A percentile compares a stretch with the other conserved stretches of the same genome.
These are phyloP conservation scores for Merops nubicus DNA, from an alignment of 2,113 vertebrate genomes.

Conservation along the genomic window DNA sequence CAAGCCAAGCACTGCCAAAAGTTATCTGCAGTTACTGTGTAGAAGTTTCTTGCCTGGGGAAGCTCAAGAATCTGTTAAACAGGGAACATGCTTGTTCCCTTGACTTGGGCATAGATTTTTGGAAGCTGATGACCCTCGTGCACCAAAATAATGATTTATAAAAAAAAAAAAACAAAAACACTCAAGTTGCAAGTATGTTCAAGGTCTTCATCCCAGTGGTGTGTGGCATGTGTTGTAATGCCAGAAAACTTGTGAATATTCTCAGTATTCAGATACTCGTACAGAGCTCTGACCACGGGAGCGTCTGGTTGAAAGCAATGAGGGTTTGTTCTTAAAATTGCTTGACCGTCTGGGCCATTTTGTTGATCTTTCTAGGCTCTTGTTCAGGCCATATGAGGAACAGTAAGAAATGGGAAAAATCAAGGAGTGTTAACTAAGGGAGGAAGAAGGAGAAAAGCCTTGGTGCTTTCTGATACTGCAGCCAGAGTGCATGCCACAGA, in stretches of 20 bases:
- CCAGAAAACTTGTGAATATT: not conserved
- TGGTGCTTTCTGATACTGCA: not conserved
- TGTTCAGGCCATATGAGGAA: not conserved
- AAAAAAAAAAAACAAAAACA: not conserved
- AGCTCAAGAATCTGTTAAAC: not conserved
- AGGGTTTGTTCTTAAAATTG: not conserved
- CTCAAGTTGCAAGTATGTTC: not conserved
- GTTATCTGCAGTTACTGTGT: not conserved
- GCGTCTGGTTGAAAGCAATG: not conserved
- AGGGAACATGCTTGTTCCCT: not conserved
- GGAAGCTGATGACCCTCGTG: not conserved
- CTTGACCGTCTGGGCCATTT: not conserved
- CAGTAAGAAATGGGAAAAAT: not conserved
- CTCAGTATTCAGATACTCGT: accelerated
- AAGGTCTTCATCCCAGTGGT: not conserved
- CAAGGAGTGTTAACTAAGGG: not conserved
- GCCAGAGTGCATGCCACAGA: no score
- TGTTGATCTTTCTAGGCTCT: not conserved
- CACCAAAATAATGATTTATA: not conserved
- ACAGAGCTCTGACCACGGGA: not conserved
- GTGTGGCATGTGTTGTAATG: accelerated
- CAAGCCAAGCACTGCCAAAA: not conserved
- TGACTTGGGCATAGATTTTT: not conserved
- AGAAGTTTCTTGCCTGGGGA: not conserved
- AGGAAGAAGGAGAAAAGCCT: not conserved